Evolutionary conservation across 2,797 vertebrate species (phyloP), one percentile per base, ranked within the genome.

Genomic region (Cyprinodon diabolis): DNA sequence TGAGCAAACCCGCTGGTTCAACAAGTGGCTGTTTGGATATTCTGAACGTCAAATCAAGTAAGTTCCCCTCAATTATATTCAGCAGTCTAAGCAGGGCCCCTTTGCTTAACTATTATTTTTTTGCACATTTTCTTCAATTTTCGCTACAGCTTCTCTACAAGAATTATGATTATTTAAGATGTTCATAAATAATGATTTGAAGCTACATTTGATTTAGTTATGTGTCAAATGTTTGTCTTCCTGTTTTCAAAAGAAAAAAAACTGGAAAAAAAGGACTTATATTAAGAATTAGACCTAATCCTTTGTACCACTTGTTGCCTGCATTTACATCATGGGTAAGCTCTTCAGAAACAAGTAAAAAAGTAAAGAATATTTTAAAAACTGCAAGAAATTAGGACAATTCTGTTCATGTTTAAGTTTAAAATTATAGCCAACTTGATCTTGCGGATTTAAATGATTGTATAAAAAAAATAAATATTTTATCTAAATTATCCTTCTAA

Each of bases 1-100:
- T 98, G 98, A 99, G 97, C 96, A 99, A 99, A 93, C 96, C 98
- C 55, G 95, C 97, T 13, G 96, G 96, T 93, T 98, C 98, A 97
- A 99, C 98, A 99, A 98, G 97, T 99, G 97, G 97, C 94, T 95
- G 94, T 94, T 91, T 95, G 93, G 95, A 95, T 94, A 95, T 95
- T 91, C 93, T 96, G 82, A 96, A 92, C 71, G 95, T 96, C 87
- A 96, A 96, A 92, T 96, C 95, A 86, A 96, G 95, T 96, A 93
- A 95, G 95, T 95, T 88, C 74, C 60, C 55, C 72, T 75, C 82
- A 68, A 43, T 66, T 51, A 60, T 23, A 69, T 58, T 7, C 14
- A 48, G 43, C 14, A 3, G 15, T 56, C 47, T 25, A 10, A 11
- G 23, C 10, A 3, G n/a, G 74, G 66, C 54, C 69, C 69, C 40